Evolutionary conservation across 2,888 invertebrate genomes (phyloP).

Genomic region (Lasioglossum villosulum): DNA sequence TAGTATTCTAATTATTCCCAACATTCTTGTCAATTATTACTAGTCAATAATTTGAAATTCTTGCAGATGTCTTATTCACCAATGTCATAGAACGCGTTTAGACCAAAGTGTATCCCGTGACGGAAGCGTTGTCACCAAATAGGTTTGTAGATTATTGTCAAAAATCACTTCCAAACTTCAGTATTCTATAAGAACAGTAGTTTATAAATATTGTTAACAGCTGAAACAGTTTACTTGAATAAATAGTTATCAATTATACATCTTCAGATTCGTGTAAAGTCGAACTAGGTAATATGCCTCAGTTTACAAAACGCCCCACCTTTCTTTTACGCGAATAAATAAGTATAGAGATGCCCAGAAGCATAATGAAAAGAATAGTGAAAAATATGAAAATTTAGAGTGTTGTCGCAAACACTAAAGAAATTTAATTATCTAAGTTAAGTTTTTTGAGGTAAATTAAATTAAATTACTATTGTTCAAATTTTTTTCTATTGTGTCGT

Average conservation of each 20-base stretch:
- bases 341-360: no score
- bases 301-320: not conserved
- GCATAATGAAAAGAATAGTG: no score
- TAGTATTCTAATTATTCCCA: not conserved
- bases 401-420: no score
- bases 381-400: no score
- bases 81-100: not conserved
- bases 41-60: not conserved
- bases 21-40: not conserved
- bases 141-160: not conserved
- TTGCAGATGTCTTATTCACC: not conserved
- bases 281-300: not conserved
- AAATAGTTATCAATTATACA: not conserved
- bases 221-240: not conserved
- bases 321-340: not conserved
- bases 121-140: not conserved
- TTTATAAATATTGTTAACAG: conserved; percentile 8
- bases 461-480: no score
- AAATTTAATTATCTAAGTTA: no score
- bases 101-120: not conserved
- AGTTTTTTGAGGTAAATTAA: no score
- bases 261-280: not conserved
- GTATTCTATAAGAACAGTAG: not conserved
- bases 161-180: not conserved
- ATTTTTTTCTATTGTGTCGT: no score